Evolutionary conservation across 2,888 invertebrate species (phyloP).

Genomic region (Rotaria magnacalcarata): DNA sequence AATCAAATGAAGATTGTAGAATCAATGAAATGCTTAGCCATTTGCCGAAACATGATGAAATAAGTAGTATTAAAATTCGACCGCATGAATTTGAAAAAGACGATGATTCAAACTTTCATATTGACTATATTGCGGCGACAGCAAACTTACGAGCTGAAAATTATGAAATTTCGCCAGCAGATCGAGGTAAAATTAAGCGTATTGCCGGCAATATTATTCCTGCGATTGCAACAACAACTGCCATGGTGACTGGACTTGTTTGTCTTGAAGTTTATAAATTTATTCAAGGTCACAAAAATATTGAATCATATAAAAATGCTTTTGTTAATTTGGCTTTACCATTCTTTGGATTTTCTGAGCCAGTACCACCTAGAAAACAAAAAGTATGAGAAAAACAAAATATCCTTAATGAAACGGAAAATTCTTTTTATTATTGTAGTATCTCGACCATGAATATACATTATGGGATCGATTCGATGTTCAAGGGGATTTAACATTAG

Average conservation of each 20-base stretch:
- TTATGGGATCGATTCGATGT: slow-evolving; percentile 96
- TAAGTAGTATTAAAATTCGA: slow-evolving; percentile 47
- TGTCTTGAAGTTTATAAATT: slow-evolving; percentile 74
- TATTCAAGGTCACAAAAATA: slow-evolving; percentile 65
- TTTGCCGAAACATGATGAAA: slow-evolving; percentile 7
- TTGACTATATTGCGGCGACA: slow-evolving; percentile 96
- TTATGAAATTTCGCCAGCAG: slow-evolving; percentile 88
- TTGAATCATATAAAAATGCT: slow-evolving; percentile 82
- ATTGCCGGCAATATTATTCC: slow-evolving; percentile 99
- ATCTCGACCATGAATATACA: slow-evolving; percentile 84
- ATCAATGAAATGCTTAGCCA: neutral
- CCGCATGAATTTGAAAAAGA: slow-evolving; percentile 87
- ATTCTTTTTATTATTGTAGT: slow-evolving; percentile 59
- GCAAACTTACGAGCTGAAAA: slow-evolving; percentile 93
- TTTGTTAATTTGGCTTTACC: slow-evolving; percentile 92
- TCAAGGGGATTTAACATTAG: slow-evolving; percentile 67
- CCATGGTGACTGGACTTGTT: slow-evolving; percentile 90
- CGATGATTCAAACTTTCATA: slow-evolving; percentile 92
- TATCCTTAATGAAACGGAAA: neutral
- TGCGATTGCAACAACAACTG: slow-evolving; percentile 96
- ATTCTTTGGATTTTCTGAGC: slow-evolving; percentile 92
- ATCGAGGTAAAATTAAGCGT: slow-evolving; percentile 78
- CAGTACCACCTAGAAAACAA: slow-evolving; percentile 74
- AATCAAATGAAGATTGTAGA: neutral
- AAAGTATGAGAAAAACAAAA: slow-evolving; percentile 51